Conservation (phyloP, 1,140 invertebrate species). For the Whitmania pigra region DNA sequence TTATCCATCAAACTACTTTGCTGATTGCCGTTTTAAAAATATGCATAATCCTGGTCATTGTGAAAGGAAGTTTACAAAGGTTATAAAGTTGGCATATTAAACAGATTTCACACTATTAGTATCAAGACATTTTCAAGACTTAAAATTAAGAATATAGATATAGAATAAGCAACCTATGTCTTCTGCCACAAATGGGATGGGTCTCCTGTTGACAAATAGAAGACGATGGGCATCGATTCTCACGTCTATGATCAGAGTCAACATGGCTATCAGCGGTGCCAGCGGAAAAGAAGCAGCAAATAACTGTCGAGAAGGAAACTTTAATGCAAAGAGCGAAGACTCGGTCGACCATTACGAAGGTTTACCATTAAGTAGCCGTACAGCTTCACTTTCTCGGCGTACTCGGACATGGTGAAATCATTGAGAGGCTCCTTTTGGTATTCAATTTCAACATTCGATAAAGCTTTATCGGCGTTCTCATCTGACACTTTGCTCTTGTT, state of each 20-base stretch:
- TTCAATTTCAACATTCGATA: slow-evolving; percentile 31
- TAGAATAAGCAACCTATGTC: slow-evolving; percentile 38
- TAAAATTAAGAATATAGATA: neutral
- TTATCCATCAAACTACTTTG: no score
- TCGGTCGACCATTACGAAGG: no score
- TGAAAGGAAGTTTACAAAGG: no score
- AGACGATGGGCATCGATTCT: slow-evolving; percentile 41
- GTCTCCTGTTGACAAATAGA: slow-evolving; percentile 41
- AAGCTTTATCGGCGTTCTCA: neutral
- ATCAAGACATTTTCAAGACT: neutral
- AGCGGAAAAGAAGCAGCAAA: slow-evolving; percentile 45
- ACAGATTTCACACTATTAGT: no score
- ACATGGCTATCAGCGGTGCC: slow-evolving; percentile 42
- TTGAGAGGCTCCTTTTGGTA: slow-evolving; percentile 36
- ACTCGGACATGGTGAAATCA: slow-evolving; percentile 43
- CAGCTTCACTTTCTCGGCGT: slow-evolving; percentile 44
- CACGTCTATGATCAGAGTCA: slow-evolving; percentile 39
- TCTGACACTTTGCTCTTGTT: neutral
- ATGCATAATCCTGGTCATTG: no score
- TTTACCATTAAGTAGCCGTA: slow-evolving; percentile 44
- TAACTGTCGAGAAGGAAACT: slow-evolving; percentile 32
- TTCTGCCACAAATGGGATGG: slow-evolving; percentile 39
- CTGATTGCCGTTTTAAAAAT: no score
- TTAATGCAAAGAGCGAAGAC: neutral
- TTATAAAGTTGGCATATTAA: no score